These are phyloP conservation scores for Collichthys lucidus DNA, from an alignment of 2,113 vertebrate genomes.

Conservation along the genomic window DNA sequence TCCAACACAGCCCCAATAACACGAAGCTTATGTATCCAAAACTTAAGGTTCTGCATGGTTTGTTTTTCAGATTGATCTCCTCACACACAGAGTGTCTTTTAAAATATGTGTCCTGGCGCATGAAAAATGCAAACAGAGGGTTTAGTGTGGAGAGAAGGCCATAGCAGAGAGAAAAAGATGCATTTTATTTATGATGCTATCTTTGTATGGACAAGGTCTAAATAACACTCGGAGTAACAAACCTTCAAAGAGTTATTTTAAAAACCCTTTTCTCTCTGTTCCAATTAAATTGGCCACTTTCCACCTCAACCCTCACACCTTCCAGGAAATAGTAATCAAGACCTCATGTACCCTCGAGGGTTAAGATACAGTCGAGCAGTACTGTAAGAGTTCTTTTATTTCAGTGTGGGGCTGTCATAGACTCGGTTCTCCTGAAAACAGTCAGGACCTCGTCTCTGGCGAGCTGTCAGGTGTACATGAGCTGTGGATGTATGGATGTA, in stretches of 20 bases:
- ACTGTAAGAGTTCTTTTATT: slow-evolving; percentile 8
- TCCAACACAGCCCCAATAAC: neutral
- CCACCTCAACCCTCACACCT: neutral
- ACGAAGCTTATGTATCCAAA: neutral
- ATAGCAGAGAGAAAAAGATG: neutral
- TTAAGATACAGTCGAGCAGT: neutral
- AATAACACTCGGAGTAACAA: slow-evolving; percentile 5
- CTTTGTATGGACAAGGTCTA: neutral
- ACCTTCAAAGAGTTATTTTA: neutral
- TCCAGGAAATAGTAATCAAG: neutral
- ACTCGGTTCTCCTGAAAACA: slow-evolving; percentile 11
- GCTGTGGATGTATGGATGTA: slow-evolving; percentile 16
- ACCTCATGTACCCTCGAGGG: neutral
- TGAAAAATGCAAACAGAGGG: neutral
- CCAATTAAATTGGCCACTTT: neutral
- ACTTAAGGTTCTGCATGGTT: neutral
- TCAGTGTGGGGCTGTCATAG: slow-evolving; percentile 8
- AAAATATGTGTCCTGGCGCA: neutral
- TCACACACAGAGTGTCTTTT: neutral
- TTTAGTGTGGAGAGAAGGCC: neutral
- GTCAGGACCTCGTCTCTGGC: slow-evolving; percentile 28
- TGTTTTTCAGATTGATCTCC: too few species aligned
- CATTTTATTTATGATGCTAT: neutral
- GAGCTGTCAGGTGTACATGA: slow-evolving; percentile 13
- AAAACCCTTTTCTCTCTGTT: slow-evolving; percentile 6